phyloP scores from a whole-genome alignment of 2,888 invertebrate species.

The Thereva unica region DNA sequence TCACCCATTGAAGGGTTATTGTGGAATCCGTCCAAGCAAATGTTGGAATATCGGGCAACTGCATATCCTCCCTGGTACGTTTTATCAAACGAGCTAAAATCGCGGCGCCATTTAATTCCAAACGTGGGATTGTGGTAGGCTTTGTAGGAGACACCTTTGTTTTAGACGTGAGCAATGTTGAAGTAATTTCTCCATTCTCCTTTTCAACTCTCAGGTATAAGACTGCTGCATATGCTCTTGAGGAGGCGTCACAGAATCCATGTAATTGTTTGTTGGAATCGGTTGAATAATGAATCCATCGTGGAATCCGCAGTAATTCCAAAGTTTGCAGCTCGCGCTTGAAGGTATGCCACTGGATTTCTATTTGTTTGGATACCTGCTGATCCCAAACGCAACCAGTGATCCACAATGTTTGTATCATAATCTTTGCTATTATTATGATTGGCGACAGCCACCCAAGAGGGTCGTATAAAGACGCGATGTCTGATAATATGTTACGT shows the following conservation, averaged over 20 bases:
- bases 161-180: background rate
- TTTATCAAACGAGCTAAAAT: background rate
- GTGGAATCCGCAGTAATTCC: background rate
- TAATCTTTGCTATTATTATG: too few relatives aligned
- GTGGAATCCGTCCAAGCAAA: slow-evolving; percentile 10
- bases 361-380: too few relatives aligned
- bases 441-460: too few relatives aligned
- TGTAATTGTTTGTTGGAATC: background rate
- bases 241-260: slow-evolving; percentile 13
- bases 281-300: background rate
- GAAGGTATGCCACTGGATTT: background rate
- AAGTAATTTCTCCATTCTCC: background rate
- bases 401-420: too few relatives aligned
- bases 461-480: too few relatives aligned
- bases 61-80: background rate
- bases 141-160: slow-evolving; percentile 37
- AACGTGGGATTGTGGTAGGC: slow-evolving; percentile 42
- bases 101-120: slow-evolving; percentile 42
- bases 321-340: background rate
- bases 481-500: too few relatives aligned
- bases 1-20: slow-evolving; percentile 10
- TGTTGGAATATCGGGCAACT: background rate
- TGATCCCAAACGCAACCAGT: too few relatives aligned
- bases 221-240: slow-evolving; percentile 14
- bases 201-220: background rate